A percentile compares a stretch with the other conserved stretches of the same genome.
Conservation (phyloP, 2,113 vertebrate genomes). For the Budorcas taxicolor region DNA sequence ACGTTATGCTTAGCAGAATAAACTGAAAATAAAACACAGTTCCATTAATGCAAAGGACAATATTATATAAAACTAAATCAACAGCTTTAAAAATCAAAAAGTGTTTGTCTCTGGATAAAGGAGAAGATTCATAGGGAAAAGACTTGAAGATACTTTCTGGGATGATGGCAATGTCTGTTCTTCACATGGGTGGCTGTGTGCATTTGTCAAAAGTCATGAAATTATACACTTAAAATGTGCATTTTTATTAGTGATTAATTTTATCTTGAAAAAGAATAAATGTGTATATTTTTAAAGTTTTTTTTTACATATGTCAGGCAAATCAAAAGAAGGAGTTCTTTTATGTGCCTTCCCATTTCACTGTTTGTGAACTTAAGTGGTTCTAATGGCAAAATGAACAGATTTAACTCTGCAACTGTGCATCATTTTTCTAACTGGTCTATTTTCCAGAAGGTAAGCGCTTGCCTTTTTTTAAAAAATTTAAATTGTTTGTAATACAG, state of each 20-base stretch:
- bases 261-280: neutral
- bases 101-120: neutral
- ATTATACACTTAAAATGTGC: neutral
- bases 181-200: rapidly evolving
- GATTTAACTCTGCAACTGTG: constrained; percentile 71
- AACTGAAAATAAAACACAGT: neutral
- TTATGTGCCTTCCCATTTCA: constrained; percentile 46
- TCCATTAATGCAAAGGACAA: neutral
- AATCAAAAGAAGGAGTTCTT: neutral
- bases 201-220: neutral
- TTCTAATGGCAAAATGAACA: constrained; percentile 70
- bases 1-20: neutral
- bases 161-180: neutral
- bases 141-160: neutral
- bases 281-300: neutral
- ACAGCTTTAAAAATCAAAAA: neutral
- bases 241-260: neutral
- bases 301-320: neutral
- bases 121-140: neutral
- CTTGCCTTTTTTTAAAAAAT: constrained; percentile 71
- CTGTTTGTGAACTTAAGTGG: constrained; percentile 71
- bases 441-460: constrained; percentile 76
- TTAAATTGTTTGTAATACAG: constrained; percentile 78
- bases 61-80: neutral
- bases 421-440: constrained; percentile 4